These are phyloP conservation scores for Nomia melanderi DNA, from an alignment of 1,140 invertebrate genomes.

Conservation along the genomic window DNA sequence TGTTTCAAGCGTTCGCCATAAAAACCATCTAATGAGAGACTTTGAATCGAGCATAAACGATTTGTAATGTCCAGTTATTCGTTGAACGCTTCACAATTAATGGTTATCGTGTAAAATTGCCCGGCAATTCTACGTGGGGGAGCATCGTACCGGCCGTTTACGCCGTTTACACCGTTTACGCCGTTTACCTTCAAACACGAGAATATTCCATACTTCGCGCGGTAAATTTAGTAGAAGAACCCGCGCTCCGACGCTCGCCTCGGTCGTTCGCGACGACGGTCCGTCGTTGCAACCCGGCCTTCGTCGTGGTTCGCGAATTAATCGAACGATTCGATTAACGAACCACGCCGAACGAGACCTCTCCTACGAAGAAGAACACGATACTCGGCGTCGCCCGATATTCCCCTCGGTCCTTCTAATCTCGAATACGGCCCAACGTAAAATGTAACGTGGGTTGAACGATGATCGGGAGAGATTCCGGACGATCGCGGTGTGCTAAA, in stretches of 20 bases:
- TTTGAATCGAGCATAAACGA: constrained; percentile 56
- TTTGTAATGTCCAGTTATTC: constrained; percentile 63
- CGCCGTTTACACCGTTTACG: too few relatives aligned
- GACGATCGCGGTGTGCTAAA: background rate
- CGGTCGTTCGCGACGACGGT: background rate
- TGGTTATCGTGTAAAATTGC: constrained; percentile 63
- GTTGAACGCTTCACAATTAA: constrained; percentile 64
- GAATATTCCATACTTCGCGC: background rate
- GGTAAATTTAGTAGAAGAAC: background rate
- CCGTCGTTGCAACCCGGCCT: too few relatives aligned
- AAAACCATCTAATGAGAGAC: constrained; percentile 60
- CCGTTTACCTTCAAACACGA: background rate
- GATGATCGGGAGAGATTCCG: constrained; percentile 9
- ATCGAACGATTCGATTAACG: too few relatives aligned
- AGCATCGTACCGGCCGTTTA: background rate
- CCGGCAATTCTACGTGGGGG: constrained; percentile 23
- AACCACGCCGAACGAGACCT: too few relatives aligned
- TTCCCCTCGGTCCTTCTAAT: constrained; percentile 3
- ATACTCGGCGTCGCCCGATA: background rate
- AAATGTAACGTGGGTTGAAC: constrained; percentile 1
- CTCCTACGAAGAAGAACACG: too few relatives aligned
- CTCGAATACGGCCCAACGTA: constrained; percentile 3
- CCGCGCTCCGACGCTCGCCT: background rate
- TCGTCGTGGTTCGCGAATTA: too few relatives aligned
- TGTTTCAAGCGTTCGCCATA: background rate